Conservation (phyloP, 2,888 invertebrate genomes). For the Drosophila pseudotakahashii region DNA sequence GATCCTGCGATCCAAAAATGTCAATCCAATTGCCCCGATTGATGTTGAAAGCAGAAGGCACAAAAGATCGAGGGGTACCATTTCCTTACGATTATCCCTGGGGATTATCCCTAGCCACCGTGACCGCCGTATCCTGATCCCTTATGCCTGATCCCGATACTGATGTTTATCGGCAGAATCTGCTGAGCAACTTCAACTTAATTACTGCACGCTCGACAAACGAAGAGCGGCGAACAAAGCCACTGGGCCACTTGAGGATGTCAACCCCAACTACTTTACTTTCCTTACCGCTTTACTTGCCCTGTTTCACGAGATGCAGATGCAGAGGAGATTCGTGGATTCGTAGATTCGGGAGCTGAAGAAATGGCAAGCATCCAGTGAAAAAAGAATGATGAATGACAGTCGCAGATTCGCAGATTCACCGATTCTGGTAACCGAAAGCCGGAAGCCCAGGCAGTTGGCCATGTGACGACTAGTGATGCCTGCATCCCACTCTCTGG, state of each 20-base stretch:
- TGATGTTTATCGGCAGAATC: slow-evolving; percentile 58
- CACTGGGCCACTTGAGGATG: slow-evolving; percentile 65
- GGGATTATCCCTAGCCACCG: slow-evolving; percentile 18
- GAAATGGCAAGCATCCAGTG: slow-evolving; percentile 18
- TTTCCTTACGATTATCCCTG: not conserved
- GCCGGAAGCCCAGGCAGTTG: slow-evolving; percentile 67
- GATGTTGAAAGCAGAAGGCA: not conserved
- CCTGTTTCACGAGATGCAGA: not conserved
- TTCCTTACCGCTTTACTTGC: not conserved
- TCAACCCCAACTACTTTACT: slow-evolving; percentile 40
- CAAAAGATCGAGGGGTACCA: slow-evolving; percentile 1
- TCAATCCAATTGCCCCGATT: slow-evolving; percentile 17
- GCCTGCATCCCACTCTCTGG: slow-evolving; percentile 66
- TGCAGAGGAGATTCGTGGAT: not conserved
- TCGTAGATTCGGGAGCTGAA: slow-evolving; percentile 4
- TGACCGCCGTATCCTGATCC: not conserved
- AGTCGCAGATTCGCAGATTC: slow-evolving; percentile 24
- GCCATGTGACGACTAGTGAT: slow-evolving; percentile 61
- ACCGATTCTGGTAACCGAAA: not conserved
- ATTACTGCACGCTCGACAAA: slow-evolving; percentile 74
- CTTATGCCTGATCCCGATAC: slow-evolving; percentile 33
- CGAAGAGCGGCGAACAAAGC: slow-evolving; percentile 37
- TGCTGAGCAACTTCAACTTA: slow-evolving; percentile 65
- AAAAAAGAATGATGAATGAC: slow-evolving; percentile 38
- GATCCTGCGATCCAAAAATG: slow-evolving; percentile 1